Conservation (phyloP, 2,113 vertebrate species). For the Alethe castanea region DNA sequence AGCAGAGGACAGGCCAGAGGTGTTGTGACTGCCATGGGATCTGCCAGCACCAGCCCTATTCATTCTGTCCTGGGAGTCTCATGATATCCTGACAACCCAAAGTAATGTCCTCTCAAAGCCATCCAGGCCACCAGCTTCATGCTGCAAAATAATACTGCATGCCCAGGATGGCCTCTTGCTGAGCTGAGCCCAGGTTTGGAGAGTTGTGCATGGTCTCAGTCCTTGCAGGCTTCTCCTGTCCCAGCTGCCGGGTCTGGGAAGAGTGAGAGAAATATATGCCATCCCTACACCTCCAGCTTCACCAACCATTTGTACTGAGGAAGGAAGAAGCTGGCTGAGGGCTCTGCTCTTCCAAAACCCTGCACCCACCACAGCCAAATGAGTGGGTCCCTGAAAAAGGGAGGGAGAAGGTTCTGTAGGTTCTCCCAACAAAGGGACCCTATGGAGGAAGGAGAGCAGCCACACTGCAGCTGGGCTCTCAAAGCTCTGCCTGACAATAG, state of each 20-base stretch:
- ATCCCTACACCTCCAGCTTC: not conserved
- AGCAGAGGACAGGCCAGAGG: not conserved
- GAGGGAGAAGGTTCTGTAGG: not conserved
- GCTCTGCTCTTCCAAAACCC: not conserved
- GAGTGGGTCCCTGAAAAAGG: not conserved
- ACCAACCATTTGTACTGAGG: not conserved
- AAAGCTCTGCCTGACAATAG: not conserved
- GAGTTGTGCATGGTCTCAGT: not conserved
- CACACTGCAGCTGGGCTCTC: not conserved
- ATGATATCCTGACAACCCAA: not conserved
- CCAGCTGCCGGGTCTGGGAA: not conserved
- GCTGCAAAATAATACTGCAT: not conserved
- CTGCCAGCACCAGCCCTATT: not conserved
- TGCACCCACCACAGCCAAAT: not conserved
- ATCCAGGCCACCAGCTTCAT: not conserved
- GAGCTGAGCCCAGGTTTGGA: not conserved
- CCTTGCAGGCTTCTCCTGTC: not conserved
- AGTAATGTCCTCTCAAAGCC: not conserved
- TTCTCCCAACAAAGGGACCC: not conserved
- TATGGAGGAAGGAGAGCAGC: not conserved
- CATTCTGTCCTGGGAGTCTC: not conserved
- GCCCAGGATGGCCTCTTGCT: not conserved
- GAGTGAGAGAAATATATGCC: not conserved
- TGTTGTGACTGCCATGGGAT: not conserved
- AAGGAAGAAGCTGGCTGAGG: not conserved